Evolutionary conservation across 2,113 vertebrate species (phyloP).

Genomic region (Talpa occidentalis): DNA sequence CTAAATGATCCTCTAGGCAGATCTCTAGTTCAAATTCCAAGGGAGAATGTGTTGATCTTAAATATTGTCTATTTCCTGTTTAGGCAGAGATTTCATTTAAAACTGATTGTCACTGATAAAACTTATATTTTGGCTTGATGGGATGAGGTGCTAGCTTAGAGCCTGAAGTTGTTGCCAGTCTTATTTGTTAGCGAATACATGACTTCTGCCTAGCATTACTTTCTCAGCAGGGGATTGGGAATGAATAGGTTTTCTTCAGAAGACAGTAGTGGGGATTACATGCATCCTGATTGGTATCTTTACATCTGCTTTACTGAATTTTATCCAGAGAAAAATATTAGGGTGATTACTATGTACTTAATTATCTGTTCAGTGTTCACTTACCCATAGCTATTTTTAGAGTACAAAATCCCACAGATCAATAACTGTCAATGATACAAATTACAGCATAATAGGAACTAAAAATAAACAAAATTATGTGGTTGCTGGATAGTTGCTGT

Average conservation of each 20-base stretch:
- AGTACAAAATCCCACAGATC: background rate
- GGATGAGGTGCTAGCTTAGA: background rate
- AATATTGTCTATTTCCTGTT: background rate
- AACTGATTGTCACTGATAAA: background rate
- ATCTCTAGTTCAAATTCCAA: background rate
- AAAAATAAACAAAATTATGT: background rate
- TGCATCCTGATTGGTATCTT: background rate
- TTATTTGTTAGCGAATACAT: background rate
- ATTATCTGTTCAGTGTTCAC: background rate
- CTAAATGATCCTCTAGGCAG: background rate
- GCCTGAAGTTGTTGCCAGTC: background rate
- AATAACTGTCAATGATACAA: background rate
- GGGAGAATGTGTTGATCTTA: background rate
- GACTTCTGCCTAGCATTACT: background rate
- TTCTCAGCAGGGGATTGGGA: background rate
- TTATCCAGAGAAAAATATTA: background rate
- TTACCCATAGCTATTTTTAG: background rate
- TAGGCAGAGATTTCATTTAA: background rate
- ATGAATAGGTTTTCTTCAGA: background rate
- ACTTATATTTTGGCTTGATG: background rate
- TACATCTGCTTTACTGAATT: background rate
- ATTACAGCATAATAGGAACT: background rate
- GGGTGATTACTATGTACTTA: background rate
- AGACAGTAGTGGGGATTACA: background rate
- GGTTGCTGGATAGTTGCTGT: background rate